Percentiles rank a stretch among this genome's conserved stretches.
Conservation (phyloP, 1,140 invertebrate species). For the Scaptomyza graminum region DNA sequence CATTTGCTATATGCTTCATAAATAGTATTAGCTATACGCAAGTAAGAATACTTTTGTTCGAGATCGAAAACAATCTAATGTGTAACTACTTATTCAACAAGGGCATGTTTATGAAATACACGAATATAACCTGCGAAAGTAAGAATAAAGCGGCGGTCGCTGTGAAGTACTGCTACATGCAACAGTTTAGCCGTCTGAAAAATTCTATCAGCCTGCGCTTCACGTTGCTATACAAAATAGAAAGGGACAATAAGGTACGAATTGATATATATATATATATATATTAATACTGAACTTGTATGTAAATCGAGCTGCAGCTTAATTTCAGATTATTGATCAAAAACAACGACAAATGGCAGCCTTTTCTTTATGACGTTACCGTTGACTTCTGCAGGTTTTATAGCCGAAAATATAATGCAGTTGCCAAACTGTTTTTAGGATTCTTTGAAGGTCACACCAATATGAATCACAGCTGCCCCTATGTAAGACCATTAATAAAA, state of each 20-base stretch:
- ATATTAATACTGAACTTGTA: too few relatives aligned
- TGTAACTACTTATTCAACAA: neutral
- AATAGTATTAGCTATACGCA: neutral
- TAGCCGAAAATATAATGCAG: slow-evolving; percentile 29
- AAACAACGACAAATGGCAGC: slow-evolving; percentile 40
- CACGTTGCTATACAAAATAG: neutral
- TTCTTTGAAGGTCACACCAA: slow-evolving; percentile 29
- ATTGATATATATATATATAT: too few relatives aligned
- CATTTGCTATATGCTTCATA: neutral
- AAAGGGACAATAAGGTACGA: too few relatives aligned
- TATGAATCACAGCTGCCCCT: slow-evolving; percentile 52
- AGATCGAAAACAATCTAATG: neutral
- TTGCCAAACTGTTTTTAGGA: slow-evolving; percentile 33
- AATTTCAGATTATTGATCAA: slow-evolving; percentile 17
- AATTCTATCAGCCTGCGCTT: slow-evolving; percentile 34
- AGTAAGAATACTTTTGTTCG: slow-evolving; percentile 3
- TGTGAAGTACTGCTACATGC: slow-evolving; percentile 33
- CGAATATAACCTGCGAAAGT: slow-evolving; percentile 46
- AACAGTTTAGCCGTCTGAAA: neutral
- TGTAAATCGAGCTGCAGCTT: slow-evolving; percentile 1
- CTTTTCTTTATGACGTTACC: slow-evolving; percentile 29
- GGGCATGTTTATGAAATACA: slow-evolving; percentile 22
- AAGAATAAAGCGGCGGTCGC: neutral
- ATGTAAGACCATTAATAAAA: slow-evolving; percentile 26
- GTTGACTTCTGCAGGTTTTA: slow-evolving; percentile 43